Evolutionary conservation across 2,888 invertebrate species (phyloP).

Genomic region (Serrognathus titanus): DNA sequence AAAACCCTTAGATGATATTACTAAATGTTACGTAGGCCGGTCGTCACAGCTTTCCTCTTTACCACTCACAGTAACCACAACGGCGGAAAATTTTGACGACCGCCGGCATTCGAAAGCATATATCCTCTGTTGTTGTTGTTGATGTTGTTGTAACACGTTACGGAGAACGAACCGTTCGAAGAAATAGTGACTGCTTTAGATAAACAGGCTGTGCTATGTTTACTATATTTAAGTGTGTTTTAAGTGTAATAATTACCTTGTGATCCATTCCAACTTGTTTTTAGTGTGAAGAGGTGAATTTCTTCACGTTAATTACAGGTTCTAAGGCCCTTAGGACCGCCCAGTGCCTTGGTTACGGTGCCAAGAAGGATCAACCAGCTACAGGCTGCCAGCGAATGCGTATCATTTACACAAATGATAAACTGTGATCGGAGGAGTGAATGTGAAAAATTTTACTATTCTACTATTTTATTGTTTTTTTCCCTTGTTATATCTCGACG

Average conservation of each 20-base stretch:
- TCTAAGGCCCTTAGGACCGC: conserved; percentile 23
- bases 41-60: neutral
- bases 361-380: conserved; percentile 47
- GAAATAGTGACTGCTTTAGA: conserved; percentile 17
- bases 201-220: conserved; percentile 24
- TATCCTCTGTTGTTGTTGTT: too few relatives aligned
- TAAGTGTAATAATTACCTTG: conserved; percentile 32
- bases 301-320: conserved; percentile 34
- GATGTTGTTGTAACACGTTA: too few relatives aligned
- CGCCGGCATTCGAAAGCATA: neutral
- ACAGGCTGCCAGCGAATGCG: conserved; percentile 41
- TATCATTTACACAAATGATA: conserved; percentile 2
- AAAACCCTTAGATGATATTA: conserved; percentile 12
- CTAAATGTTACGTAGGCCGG: neutral
- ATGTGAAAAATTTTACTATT: conserved; percentile 14
- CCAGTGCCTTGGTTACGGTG: conserved; percentile 47
- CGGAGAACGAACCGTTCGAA: neutral
- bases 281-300: conserved; percentile 30
- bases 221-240: conserved; percentile 24
- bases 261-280: conserved; percentile 42
- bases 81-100: neutral
- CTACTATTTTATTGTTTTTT: conserved; percentile 17
- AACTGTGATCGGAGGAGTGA: conserved; percentile 4
- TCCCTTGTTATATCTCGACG: conserved; percentile 15
- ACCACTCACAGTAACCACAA: neutral